Conservation (phyloP, 1,140 invertebrate species). For the Nasonia longicornis region DNA sequence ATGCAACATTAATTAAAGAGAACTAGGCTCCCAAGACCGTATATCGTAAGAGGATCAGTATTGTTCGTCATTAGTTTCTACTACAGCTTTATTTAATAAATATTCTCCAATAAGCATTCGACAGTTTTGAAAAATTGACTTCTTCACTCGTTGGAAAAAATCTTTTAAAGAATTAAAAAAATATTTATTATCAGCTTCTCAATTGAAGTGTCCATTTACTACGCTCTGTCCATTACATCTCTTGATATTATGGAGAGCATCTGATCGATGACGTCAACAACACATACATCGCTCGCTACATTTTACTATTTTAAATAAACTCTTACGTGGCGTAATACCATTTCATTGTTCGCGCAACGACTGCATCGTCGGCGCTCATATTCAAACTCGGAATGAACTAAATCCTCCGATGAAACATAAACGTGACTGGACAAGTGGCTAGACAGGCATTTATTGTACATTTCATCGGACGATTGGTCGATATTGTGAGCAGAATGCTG, state of each 20-base stretch:
- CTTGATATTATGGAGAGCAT: neutral
- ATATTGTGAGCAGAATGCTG: neutral
- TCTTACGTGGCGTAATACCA: neutral
- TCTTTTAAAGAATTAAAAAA: neutral
- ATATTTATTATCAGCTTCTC: neutral
- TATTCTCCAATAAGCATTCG: neutral
- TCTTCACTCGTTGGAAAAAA: neutral
- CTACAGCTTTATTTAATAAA: neutral
- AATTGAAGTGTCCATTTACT: neutral
- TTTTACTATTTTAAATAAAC: constrained; percentile 26
- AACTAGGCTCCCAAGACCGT: constrained; percentile 11
- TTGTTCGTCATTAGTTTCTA: constrained; percentile 24
- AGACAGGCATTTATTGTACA: constrained; percentile 27
- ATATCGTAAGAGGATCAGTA: constrained; percentile 35
- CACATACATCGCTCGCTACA: neutral
- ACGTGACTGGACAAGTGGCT: constrained; percentile 14
- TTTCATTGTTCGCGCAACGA: neutral
- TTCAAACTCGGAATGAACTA: constrained; percentile 11
- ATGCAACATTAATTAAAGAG: constrained; percentile 33
- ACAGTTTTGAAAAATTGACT: neutral
- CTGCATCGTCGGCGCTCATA: neutral
- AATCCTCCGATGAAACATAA: constrained; percentile 21
- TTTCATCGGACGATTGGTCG: constrained; percentile 28
- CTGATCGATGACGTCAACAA: constrained; percentile 18
- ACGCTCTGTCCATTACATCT: neutral